phyloP scores from a whole-genome alignment of 2,888 invertebrate genomes.

The Macaria liturata region DNA sequence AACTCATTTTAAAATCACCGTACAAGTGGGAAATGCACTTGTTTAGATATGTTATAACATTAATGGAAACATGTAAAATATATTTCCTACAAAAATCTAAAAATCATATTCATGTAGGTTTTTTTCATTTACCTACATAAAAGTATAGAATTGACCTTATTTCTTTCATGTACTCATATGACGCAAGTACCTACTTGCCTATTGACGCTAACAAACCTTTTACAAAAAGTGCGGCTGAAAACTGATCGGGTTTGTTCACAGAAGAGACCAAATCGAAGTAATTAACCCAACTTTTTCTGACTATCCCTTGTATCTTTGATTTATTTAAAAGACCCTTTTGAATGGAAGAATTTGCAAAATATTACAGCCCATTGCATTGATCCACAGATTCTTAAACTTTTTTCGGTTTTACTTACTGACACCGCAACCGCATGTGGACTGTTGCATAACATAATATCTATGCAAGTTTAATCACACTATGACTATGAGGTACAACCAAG shows the following conservation, averaged over 20 bases:
- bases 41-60: too few relatives aligned
- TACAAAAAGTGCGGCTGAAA: constrained; percentile 46
- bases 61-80: too few relatives aligned
- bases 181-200: background rate
- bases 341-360: constrained; percentile 81
- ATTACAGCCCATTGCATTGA: constrained; percentile 67
- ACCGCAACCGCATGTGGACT: background rate
- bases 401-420: background rate
- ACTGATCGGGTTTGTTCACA: constrained; percentile 71
- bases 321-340: constrained; percentile 77
- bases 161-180: too few relatives aligned
- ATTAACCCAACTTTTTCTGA: constrained; percentile 80
- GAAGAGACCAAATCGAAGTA: constrained; percentile 69
- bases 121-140: too few relatives aligned
- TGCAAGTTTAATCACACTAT: too few relatives aligned
- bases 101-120: too few relatives aligned
- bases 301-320: constrained; percentile 77
- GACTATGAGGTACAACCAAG: too few relatives aligned
- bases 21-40: too few relatives aligned
- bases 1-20: too few relatives aligned
- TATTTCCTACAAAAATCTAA: too few relatives aligned
- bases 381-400: constrained; percentile 55
- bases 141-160: too few relatives aligned
- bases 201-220: constrained; percentile 18
- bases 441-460: too few relatives aligned